A percentile compares a stretch with the other conserved stretches of the same genome.
Conservation (phyloP, 2,888 invertebrate genomes). For the Ischnura elegans region DNA sequence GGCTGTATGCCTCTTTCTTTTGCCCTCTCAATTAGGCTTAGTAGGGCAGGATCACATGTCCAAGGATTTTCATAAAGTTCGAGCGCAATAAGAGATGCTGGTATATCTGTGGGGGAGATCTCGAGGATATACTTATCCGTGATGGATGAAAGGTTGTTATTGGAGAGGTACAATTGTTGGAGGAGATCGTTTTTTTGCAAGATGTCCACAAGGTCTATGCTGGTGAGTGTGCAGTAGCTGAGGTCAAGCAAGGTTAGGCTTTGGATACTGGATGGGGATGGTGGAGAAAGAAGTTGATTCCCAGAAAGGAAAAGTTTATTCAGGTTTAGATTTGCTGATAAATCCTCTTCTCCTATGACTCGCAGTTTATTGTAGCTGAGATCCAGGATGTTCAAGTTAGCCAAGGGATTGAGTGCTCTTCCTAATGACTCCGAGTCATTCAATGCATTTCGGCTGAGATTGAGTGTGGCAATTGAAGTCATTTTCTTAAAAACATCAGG, state of each 20-base stretch:
- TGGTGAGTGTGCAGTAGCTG: neutral
- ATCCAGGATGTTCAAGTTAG: neutral
- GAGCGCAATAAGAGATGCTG: neutral
- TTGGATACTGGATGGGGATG: neutral
- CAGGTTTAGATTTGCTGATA: neutral
- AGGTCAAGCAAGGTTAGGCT: neutral
- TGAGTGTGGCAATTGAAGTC: neutral
- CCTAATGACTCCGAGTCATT: conserved; percentile 1
- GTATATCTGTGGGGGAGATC: neutral
- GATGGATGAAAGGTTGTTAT: conserved; percentile 33
- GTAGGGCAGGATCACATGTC: conserved; percentile 37
- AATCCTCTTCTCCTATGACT: neutral
- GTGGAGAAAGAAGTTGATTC: neutral
- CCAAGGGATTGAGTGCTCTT: neutral
- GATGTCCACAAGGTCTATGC: conserved; percentile 9
- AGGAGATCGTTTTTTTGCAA: neutral
- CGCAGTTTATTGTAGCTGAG: conserved; percentile 13
- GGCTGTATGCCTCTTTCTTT: neutral
- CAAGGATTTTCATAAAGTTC: conserved; percentile 33
- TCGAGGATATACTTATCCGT: conserved; percentile 2
- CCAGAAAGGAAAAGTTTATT: neutral
- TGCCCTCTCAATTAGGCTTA: neutral
- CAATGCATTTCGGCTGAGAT: conserved; percentile 13
- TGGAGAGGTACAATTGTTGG: neutral
- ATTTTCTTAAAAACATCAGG: conserved; percentile 5